Evolutionary conservation across 2,797 vertebrate species (phyloP), one percentile per base, ranked within the genome.

Genomic region (Jordanella pulchra): DNA sequence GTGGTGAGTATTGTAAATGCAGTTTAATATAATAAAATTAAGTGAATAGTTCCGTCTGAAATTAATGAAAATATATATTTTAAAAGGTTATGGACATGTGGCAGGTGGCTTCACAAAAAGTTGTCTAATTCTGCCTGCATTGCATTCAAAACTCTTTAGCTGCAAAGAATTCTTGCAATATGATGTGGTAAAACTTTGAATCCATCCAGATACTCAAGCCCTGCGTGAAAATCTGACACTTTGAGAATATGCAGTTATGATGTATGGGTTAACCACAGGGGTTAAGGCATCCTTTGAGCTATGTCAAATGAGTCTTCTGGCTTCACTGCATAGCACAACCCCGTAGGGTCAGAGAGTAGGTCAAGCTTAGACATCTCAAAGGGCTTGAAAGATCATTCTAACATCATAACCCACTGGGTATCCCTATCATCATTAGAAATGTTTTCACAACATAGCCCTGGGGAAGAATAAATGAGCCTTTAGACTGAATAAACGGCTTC

Each of bases 381-480:
- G 80, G 89, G 85, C 76, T 88, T 89, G 85, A 86, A 83, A 87
- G 82, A 91, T 90, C 25, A 66, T 80, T 84, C 78, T 71, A 84
- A 84, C 89, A 76, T 86, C 80, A 88, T 80, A 87, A 83, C 88
- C 90, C 86, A 86, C 87, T 82, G 88, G 87, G 89, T 89, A 89
- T 87, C 76, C 78, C 89, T 85, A 89, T 92, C 85, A 91, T 92
- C 91, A 92, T 92, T 91, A 93, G 86, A 82, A 81, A 89, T 91
- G 90, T 90, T 91, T 88, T 91, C 87, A 88, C 86, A 90, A 89
- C 88, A 90, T 83, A 80, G 89, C 91, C 92, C 81, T 81, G 84
- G 87, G 91, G 86, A 64, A 84, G 78, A 92, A 90, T 91, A 92
- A 93, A 93, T 91, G 89, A 91, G 78, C 84, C 88, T 92, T 87